phyloP scores from a whole-genome alignment of 2,797 vertebrate species.

The Acrossocheilus fasciatus region DNA sequence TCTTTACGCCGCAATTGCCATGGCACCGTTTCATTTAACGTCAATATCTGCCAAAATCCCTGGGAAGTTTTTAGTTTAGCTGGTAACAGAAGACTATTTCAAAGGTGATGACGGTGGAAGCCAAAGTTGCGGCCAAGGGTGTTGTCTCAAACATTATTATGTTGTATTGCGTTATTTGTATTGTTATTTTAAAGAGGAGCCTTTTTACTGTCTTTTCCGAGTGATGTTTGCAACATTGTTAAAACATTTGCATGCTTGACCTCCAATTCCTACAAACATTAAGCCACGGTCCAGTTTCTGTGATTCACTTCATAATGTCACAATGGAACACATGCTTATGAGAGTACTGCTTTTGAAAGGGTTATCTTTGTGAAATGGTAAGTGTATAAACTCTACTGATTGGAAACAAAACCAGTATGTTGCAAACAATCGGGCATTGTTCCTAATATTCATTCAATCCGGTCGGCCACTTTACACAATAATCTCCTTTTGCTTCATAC shows the following conservation, averaged over 20 bases:
- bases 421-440: conserved; percentile 34
- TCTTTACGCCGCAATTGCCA: conserved; percentile 66
- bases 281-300: background rate
- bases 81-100: conserved; percentile 12
- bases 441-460: background rate
- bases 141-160: background rate
- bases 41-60: conserved; percentile 62
- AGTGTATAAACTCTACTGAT: conserved; percentile 6
- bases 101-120: conserved; percentile 34
- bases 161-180: background rate
- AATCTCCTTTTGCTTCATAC: conserved; percentile 10
- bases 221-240: background rate
- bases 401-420: conserved; percentile 7
- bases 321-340: conserved; percentile 6
- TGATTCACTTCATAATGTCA: background rate
- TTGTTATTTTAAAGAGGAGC: background rate
- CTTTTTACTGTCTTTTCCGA: background rate
- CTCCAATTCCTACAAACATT: background rate
- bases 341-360: background rate
- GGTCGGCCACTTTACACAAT: background rate
- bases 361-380: background rate
- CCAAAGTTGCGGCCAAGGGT: conserved; percentile 6
- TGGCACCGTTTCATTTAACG: conserved; percentile 70
- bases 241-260: conserved; percentile 4
- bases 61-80: conserved; percentile 43